Evolutionary conservation across 2,888 invertebrate species (phyloP).

Genomic region (Hydropsyche betteni): DNA sequence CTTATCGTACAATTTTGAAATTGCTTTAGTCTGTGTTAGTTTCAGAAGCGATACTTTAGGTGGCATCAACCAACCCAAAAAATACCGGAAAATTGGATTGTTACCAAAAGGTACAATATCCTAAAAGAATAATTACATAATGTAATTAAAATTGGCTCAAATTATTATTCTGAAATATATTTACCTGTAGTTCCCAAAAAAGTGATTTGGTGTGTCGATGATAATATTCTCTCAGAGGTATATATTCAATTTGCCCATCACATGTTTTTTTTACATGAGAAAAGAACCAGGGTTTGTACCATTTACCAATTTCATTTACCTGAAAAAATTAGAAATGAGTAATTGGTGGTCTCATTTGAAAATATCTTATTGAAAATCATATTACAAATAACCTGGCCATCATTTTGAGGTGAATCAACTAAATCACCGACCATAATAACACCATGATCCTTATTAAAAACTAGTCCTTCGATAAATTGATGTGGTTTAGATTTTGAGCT

Average conservation of each 20-base stretch:
- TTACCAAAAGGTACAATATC: slow-evolving; percentile 88
- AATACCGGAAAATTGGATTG: slow-evolving; percentile 73
- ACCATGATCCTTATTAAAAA: slow-evolving; percentile 71
- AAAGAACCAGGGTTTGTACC: slow-evolving; percentile 88
- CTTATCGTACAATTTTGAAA: slow-evolving; percentile 76
- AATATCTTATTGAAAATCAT: not conserved
- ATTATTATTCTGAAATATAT: slow-evolving; percentile 26
- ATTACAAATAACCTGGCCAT: slow-evolving; percentile 64
- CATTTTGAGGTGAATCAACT: slow-evolving; percentile 67
- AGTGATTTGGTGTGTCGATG: slow-evolving; percentile 82
- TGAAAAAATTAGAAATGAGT: slow-evolving; percentile 53
- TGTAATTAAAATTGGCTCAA: not conserved
- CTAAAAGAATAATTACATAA: slow-evolving; percentile 56
- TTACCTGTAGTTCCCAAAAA: slow-evolving; percentile 84
- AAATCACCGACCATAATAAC: slow-evolving; percentile 82
- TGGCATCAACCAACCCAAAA: slow-evolving; percentile 84
- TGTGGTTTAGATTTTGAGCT: slow-evolving; percentile 63
- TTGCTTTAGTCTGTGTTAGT: slow-evolving; percentile 76
- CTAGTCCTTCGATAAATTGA: slow-evolving; percentile 80
- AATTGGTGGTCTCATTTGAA: not conserved
- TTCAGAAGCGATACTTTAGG: slow-evolving; percentile 84
- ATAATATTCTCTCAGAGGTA: slow-evolving; percentile 83
- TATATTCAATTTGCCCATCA: slow-evolving; percentile 68
- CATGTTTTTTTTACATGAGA: slow-evolving; percentile 73
- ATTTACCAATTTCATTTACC: slow-evolving; percentile 78